These are phyloP conservation scores for Melieria picta DNA, from an alignment of 2,888 invertebrate genomes.

Conservation along the genomic window DNA sequence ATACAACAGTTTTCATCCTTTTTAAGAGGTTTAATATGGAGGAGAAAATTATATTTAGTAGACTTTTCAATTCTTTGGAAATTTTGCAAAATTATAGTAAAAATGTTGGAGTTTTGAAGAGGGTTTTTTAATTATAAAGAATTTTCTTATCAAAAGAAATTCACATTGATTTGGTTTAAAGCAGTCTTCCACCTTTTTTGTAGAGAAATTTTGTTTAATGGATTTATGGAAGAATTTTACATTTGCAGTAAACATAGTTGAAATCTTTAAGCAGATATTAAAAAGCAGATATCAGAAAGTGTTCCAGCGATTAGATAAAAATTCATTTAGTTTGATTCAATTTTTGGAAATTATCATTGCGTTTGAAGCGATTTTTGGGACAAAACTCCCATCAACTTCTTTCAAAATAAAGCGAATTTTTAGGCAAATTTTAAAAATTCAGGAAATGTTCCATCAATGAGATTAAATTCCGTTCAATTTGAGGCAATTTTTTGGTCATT, in stretches of 20 bases:
- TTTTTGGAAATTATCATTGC: too few species aligned
- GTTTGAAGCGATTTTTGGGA: too few species aligned
- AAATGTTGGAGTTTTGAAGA: too few species aligned
- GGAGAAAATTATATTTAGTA: too few species aligned
- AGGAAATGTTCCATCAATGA: not conserved
- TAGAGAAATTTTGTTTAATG: not conserved
- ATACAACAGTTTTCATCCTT: too few species aligned
- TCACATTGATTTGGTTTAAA: too few species aligned
- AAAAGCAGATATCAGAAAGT: not conserved
- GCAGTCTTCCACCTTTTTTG: not conserved
- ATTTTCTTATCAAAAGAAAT: too few species aligned
- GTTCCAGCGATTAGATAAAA: not conserved
- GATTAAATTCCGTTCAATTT: not conserved
- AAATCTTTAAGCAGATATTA: not conserved
- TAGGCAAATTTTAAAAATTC: not conserved
- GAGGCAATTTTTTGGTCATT: too few species aligned
- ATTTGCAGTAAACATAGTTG: not conserved
- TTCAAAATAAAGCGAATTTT: not conserved
- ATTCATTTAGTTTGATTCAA: not conserved
- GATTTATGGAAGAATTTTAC: not conserved
- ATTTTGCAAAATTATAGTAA: too few species aligned
- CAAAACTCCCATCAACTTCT: not conserved
- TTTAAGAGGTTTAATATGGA: too few species aligned
- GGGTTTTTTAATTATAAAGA: too few species aligned
- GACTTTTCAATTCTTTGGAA: too few species aligned